These are phyloP conservation scores for Apistogramma diplotaenia DNA, from an alignment of 2,113 vertebrate species.

Conservation along the genomic window DNA sequence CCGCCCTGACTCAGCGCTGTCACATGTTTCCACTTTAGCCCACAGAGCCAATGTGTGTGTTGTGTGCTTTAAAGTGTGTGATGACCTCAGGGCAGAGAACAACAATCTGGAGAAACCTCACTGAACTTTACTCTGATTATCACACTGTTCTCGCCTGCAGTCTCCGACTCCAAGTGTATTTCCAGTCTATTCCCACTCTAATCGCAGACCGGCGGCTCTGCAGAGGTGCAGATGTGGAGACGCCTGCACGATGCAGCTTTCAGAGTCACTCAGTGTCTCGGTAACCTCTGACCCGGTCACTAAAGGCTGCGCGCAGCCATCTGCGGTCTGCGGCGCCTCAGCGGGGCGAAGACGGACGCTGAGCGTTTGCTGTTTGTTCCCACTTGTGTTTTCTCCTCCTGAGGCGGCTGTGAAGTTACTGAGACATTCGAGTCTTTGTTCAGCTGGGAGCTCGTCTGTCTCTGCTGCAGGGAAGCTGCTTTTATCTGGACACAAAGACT, in stretches of 20 bases:
- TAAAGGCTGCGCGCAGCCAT: neutral
- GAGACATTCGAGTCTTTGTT: slow-evolving; percentile 60
- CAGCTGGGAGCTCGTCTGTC: slow-evolving; percentile 63
- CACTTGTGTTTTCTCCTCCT: neutral
- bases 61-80: neutral
- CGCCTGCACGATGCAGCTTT: neutral
- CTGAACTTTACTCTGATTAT: slow-evolving; percentile 40
- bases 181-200: neutral
- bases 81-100: slow-evolving; percentile 4
- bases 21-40: slow-evolving; percentile 5
- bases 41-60: slow-evolving; percentile 32
- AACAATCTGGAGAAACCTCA: neutral
- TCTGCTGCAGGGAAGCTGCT: neutral
- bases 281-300: neutral
- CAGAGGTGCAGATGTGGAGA: neutral
- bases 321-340: neutral
- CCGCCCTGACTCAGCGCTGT: neutral
- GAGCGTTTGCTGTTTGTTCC: slow-evolving; percentile 40
- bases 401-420: slow-evolving; percentile 1
- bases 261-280: neutral
- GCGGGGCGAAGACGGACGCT: neutral
- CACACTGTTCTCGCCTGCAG: neutral
- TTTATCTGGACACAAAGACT: slow-evolving; percentile 33
- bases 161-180: neutral
- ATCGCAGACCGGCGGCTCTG: neutral